Evolutionary conservation across 2,113 vertebrate species (phyloP).

Genomic region (Nerophis lumbriciformis): DNA sequence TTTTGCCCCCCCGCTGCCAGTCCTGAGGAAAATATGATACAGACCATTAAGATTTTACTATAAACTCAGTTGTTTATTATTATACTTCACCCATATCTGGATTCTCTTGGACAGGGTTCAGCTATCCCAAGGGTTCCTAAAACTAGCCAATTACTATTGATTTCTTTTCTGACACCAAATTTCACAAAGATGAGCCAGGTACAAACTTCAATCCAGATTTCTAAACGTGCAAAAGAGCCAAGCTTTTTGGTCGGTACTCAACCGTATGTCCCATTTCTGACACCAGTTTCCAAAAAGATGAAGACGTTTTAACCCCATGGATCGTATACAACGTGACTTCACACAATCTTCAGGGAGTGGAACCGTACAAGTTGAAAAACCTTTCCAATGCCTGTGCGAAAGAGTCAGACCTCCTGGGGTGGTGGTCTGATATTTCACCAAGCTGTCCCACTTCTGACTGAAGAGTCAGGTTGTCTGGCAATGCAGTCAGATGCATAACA

Average conservation of each 20-base stretch:
- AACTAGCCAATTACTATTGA: background rate
- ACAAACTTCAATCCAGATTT: background rate
- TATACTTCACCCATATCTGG: too few species aligned
- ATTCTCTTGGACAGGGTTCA: background rate
- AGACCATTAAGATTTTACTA: too few species aligned
- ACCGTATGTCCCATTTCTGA: background rate
- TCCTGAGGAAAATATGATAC: slow-evolving; percentile 51
- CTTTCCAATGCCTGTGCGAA: too few species aligned
- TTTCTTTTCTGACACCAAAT: background rate
- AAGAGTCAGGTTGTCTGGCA: too few species aligned
- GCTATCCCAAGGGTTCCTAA: background rate
- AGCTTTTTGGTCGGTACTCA: background rate
- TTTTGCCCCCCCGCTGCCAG: slow-evolving; percentile 78
- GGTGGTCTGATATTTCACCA: too few species aligned
- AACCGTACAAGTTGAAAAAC: background rate
- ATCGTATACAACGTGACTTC: too few species aligned
- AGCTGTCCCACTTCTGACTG: too few species aligned
- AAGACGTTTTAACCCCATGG: background rate
- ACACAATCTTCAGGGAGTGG: too few species aligned
- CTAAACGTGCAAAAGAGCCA: background rate
- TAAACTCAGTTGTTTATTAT: too few species aligned
- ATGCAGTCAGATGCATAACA: too few species aligned
- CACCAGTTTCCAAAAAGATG: background rate
- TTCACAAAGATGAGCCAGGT: background rate
- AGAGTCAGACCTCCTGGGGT: too few species aligned